Conservation (phyloP, 2,113 vertebrate species). For the Neotragus moschatus region DNA sequence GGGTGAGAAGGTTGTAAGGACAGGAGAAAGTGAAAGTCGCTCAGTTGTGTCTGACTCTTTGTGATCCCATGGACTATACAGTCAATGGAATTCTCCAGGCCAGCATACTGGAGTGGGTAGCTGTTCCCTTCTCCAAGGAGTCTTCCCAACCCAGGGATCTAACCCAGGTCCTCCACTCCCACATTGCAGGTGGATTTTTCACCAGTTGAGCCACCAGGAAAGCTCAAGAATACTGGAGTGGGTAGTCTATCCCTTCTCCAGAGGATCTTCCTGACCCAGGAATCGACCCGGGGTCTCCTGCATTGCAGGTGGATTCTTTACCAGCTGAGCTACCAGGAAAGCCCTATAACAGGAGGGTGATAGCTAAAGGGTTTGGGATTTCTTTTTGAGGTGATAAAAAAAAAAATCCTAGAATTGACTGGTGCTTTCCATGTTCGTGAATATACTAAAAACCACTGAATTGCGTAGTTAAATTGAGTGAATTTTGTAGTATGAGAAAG, state of each 20-base stretch:
- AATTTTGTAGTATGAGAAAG: background rate
- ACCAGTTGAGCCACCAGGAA: background rate
- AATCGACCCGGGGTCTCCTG: rapidly evolving
- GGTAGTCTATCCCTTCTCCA: background rate
- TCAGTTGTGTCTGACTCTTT: background rate
- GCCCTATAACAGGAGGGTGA: background rate
- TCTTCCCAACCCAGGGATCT: background rate
- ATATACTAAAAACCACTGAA: background rate
- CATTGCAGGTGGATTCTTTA: background rate
- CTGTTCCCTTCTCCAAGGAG: background rate
- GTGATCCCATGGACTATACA: background rate
- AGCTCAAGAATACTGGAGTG: background rate
- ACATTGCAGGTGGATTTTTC: background rate
- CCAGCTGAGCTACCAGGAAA: background rate
- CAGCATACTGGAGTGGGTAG: background rate
- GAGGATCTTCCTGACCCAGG: background rate
- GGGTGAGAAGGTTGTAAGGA: background rate
- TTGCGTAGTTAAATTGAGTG: background rate
- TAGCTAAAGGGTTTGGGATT: background rate
- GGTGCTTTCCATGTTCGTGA: background rate
- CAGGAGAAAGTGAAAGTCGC: background rate
- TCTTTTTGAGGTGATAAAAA: background rate
- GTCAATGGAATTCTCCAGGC: background rate
- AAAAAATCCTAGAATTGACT: background rate
- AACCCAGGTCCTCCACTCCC: background rate